These are phyloP conservation scores for Amyelois transitella DNA, from an alignment of 1,140 invertebrate genomes.

Conservation along the genomic window DNA sequence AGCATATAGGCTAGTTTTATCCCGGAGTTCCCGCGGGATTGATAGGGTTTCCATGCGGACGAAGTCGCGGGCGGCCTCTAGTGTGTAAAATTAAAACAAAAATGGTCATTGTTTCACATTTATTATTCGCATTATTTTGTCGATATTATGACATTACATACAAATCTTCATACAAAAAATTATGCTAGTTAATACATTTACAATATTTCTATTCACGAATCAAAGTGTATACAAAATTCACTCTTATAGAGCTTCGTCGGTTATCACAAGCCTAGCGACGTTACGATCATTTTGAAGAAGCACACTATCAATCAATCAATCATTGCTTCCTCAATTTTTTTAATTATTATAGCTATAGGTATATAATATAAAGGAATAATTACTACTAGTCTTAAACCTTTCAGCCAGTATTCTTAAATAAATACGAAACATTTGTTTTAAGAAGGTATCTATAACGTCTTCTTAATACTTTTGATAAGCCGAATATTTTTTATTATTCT, in stretches of 20 bases:
- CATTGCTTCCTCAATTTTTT: too few species aligned
- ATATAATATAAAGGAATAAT: too few species aligned
- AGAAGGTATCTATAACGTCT: too few species aligned
- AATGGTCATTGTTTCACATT: neutral
- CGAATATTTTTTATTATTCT: too few species aligned
- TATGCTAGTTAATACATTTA: constrained; percentile 13
- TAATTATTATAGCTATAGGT: too few species aligned
- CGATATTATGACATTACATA: neutral
- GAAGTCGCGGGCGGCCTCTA: neutral
- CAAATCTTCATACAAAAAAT: constrained; percentile 9
- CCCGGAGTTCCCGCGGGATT: too few species aligned
- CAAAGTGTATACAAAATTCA: neutral
- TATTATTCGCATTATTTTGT: neutral
- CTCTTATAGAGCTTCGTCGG: neutral
- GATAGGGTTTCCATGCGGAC: too few species aligned
- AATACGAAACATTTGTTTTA: too few species aligned
- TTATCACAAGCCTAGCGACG: constrained; percentile 9
- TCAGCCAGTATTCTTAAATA: too few species aligned
- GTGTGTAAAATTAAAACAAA: neutral
- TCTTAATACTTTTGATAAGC: too few species aligned
- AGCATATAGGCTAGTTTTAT: too few species aligned
- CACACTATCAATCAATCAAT: neutral
- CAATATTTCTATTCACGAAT: neutral
- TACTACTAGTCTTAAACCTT: too few species aligned
- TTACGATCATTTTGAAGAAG: neutral